phyloP scores from a whole-genome alignment of 2,888 invertebrate genomes.

The Imbricaverruca yamaguchii region DNA sequence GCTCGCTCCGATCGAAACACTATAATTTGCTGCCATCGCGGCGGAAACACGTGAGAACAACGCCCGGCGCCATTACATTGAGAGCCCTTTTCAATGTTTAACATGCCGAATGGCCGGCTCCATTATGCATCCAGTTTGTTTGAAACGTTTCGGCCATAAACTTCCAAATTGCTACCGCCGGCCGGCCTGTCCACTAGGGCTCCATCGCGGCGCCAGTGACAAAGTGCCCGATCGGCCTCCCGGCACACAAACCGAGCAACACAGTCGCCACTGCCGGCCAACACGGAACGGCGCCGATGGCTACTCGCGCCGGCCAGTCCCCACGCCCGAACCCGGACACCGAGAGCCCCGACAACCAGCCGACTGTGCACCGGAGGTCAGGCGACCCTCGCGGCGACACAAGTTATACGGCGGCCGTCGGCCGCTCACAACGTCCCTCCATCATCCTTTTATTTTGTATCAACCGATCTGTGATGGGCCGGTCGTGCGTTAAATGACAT shows the following conservation, averaged over 20 bases:
- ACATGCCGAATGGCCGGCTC: background rate
- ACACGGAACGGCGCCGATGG: too few relatives aligned
- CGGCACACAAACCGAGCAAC: background rate
- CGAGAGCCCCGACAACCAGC: too few relatives aligned
- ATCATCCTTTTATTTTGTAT: background rate
- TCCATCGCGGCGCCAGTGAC: background rate
- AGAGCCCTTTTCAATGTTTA: background rate
- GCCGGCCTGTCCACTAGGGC: background rate
- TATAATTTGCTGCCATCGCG: background rate
- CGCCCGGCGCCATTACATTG: background rate
- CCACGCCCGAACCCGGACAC: too few relatives aligned
- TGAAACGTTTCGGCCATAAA: conserved; percentile 1
- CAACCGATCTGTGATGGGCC: background rate
- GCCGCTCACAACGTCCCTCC: background rate
- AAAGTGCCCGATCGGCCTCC: background rate
- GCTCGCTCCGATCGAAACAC: too few relatives aligned
- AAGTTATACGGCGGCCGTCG: background rate
- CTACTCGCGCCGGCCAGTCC: too few relatives aligned
- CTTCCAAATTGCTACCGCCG: too few relatives aligned
- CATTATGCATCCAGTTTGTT: background rate
- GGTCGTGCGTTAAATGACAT: conserved; percentile 16
- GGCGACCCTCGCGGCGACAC: background rate
- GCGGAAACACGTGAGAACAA: background rate
- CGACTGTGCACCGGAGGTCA: background rate
- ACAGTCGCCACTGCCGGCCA: background rate